Percentiles rank a stretch among this genome's conserved stretches.
phyloP scores from a whole-genome alignment of 2,888 invertebrate species.

The Leptopilina myrica region DNA sequence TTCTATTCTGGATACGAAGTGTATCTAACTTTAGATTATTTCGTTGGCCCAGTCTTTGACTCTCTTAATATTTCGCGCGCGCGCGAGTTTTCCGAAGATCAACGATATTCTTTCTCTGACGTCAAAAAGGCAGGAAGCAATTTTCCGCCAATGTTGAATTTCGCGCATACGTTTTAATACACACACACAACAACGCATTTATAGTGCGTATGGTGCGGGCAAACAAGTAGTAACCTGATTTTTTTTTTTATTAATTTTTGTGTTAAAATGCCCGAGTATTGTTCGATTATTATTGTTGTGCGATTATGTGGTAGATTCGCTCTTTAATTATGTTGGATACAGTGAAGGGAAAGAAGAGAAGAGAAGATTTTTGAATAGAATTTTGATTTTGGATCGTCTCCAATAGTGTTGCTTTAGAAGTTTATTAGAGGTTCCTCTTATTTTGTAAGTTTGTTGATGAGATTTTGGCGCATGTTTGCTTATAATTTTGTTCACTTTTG shows the following conservation, averaged over 20 bases:
- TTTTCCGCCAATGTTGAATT: constrained; percentile 26
- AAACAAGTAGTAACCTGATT: too few species aligned
- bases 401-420: constrained; percentile 22
- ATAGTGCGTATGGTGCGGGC: too few species aligned
- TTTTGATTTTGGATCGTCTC: constrained; percentile 26
- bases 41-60: constrained; percentile 69
- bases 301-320: background rate
- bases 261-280: background rate
- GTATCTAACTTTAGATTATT: constrained; percentile 71
- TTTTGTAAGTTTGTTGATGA: constrained; percentile 7
- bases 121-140: constrained; percentile 34
- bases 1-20: constrained; percentile 71
- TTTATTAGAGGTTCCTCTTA: background rate
- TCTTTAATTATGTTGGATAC: constrained; percentile 10
- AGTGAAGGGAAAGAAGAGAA: background rate
- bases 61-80: constrained; percentile 46
- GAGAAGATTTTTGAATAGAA: background rate
- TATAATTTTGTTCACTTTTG: background rate
- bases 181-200: too few species aligned
- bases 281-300: constrained; percentile 21
- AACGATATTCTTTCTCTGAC: constrained; percentile 7
- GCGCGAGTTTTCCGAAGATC: constrained; percentile 38
- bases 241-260: too few species aligned
- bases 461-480: background rate
- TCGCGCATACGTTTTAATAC: background rate